A percentile compares a stretch with the other conserved stretches of the same genome.
phyloP scores from a whole-genome alignment of 2,888 invertebrate genomes.

The Chrysolina haemoptera region DNA sequence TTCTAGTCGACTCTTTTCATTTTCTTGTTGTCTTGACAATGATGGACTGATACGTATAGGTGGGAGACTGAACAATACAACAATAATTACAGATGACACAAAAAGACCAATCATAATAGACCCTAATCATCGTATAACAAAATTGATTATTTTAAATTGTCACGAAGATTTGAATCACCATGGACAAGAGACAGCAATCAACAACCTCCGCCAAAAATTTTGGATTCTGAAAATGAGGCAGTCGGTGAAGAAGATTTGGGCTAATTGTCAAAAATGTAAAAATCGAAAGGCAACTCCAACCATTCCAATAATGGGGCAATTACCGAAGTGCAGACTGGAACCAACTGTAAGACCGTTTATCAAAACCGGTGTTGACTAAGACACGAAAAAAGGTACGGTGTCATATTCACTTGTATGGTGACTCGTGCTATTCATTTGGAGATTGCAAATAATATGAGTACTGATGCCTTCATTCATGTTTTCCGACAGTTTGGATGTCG shows the following conservation, averaged over 20 bases:
- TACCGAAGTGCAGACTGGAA: not conserved
- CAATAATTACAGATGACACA: not conserved
- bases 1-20: not conserved
- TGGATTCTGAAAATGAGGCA: not conserved
- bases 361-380: constrained; percentile 3
- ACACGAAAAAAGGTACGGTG: constrained; percentile 1
- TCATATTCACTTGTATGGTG: constrained; percentile 13
- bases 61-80: not conserved
- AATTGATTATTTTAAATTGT: constrained; percentile 10
- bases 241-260: not conserved
- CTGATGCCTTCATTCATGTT: not conserved
- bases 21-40: not conserved
- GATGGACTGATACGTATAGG: not conserved
- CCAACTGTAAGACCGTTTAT: not conserved
- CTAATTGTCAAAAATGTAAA: constrained; percentile 3
- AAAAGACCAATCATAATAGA: not conserved
- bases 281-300: not conserved
- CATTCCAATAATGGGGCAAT: not conserved
- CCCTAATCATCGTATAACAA: not conserved
- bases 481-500: not conserved
- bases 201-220: not conserved
- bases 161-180: not conserved
- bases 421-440: not conserved
- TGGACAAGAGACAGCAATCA: not conserved
- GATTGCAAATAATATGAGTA: not conserved